Base-by-base conservation (phyloP, 2,888 invertebrate genomes). In the Phyllotreta cruciferae region DNA sequence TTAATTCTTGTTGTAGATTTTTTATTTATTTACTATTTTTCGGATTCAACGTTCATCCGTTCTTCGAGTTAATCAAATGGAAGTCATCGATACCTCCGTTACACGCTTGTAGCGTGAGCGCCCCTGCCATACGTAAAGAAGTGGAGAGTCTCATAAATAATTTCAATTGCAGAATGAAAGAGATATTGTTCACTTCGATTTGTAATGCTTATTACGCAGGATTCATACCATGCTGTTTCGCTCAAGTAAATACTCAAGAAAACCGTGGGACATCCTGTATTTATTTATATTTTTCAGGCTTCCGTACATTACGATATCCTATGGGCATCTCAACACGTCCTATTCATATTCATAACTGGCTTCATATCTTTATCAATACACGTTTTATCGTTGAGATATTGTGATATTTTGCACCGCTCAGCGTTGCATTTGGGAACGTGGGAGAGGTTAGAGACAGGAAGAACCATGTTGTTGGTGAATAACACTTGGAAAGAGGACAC, bases 341-440 rank as follows among this genome's bases (percentile, higher is more conserved):
- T 90, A 34, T 88, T 96, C 71, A 90, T 94, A 50, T 95, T 94
- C 87, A 82, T 94, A 64, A 92, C 93, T 41, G 88, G 93, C 69
- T 91, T 94, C 77, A 90, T 90, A 2, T 88, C 95, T 75, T 88
- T 92, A 75, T 85, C 89, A 1, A 85, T 88, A 4, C 92, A 93
- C 66, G 82, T 88, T 65, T 82, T 89, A 60, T 83, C 86, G 0
- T 66, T 87, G 0, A 80, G 85, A 67, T 93, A 94, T 78, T 91
- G 94, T 76, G 97, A 98, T 83, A 89, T 92, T 38, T 83, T 97
- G 65, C 98, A 98, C 80, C 86, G 94, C 73, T 91, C 95, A 63
- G 91, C 96, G 0, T 81, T 93, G 52, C 98, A 98, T 82, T 85
- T 98, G 52, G 97, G 97, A 3, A 83, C 86, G 62, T 95, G 94